Evolutionary conservation across 2,797 vertebrate genomes (phyloP), one percentile per base, ranked within the genome.

Genomic region (Bradypus variegatus): DNA sequence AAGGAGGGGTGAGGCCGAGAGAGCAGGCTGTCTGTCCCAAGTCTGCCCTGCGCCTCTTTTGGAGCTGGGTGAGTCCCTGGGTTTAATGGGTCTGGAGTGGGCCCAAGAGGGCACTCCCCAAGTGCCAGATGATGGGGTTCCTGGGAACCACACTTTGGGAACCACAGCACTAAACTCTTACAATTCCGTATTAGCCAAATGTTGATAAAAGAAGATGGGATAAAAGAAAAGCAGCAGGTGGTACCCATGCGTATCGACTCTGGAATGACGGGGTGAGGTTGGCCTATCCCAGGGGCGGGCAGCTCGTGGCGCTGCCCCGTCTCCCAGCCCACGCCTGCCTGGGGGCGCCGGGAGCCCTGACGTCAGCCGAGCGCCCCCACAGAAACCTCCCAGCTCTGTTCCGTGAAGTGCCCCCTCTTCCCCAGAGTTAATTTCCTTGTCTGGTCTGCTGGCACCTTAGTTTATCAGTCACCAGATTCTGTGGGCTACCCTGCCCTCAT

Each of bases 191-290:
- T 65, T 9, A 18, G 10, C 55, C 78, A 8, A 25, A 64, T 19
- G 21, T 19, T 73, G 8, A 58, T 21, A 58, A 58, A 58, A 58
- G 55, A 6, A 58, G n/a, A 21, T 23, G 31, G 36, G 13, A 1
- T 5, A 18, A 31, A 38, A 72, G 38, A 29, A 58, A 83, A 79
- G 48, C 29, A 12, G 10, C 25, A 9, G 36, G 1, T 8, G 2
- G 0, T 69, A 23, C 33, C 33, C 15, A 0, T 38, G 1, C 29
- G 5, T 27, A 8, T 21, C 1, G 0, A 1, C 31, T 62, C 50
- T 53, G 29, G 19, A n/a, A 5, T 27, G 6, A 9, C 5, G 0
- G 14, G 53, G 4, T 3, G 14, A 45, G 53, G 16, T 2, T 5
- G 16, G 33, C 21, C 36, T 31, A 5, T 38, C 9, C 13, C 0